Conservation (phyloP, 30 jellyfish, hydroid and myxozoan genomes). For the Rhopilema esculentum region DNA sequence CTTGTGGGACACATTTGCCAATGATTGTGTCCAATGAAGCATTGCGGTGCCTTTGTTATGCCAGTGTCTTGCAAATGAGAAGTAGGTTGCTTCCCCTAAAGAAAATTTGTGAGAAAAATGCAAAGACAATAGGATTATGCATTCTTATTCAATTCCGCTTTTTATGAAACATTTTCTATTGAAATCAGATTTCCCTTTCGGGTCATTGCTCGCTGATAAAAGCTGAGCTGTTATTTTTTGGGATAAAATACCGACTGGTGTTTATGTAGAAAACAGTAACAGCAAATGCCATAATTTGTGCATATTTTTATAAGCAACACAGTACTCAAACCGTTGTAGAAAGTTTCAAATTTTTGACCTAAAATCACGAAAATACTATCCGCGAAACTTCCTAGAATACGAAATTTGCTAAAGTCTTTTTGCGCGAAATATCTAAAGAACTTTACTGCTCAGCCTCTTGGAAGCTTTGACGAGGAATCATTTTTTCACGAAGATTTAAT, state of each 20-base stretch:
- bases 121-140: slow-evolving; percentile 26
- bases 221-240: slow-evolving; percentile 5
- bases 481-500: no score
- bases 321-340: no score
- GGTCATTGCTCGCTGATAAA: slow-evolving; percentile 20
- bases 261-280: slow-evolving; percentile 17
- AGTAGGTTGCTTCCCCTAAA: slow-evolving; percentile 15
- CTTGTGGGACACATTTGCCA: slow-evolving; percentile 3
- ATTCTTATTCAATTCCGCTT: neutral
- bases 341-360: no score
- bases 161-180: slow-evolving; percentile 10
- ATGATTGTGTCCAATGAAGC: slow-evolving; percentile 41
- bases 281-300: neutral
- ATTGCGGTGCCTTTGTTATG: slow-evolving; percentile 20
- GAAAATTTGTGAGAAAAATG: neutral
- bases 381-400: no score
- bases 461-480: no score
- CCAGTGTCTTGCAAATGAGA: slow-evolving; percentile 12
- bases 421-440: no score
- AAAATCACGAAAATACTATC: no score
- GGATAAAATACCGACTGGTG: neutral
- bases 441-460: no score
- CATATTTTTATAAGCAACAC: no score
- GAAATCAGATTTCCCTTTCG: slow-evolving; percentile 45
- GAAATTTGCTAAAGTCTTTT: no score